Percentiles rank a stretch among this genome's conserved stretches.
These are phyloP conservation scores for Ceyx margarethae DNA, from an alignment of 2,113 vertebrate genomes.

Conservation along the genomic window DNA sequence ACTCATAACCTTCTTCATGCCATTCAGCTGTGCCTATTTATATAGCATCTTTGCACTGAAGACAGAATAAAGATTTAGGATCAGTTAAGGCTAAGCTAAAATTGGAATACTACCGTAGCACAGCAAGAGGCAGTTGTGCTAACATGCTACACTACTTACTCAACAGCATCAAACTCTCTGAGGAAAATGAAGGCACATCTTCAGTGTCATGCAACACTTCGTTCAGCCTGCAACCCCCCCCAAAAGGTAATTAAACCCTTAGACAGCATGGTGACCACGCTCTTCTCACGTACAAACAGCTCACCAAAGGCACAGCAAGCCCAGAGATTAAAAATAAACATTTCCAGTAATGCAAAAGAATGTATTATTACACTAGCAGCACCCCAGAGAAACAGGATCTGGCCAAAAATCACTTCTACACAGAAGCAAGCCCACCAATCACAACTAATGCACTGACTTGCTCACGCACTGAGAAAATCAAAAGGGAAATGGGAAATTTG, in stretches of 20 bases:
- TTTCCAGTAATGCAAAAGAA: not conserved
- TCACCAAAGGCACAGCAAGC: not conserved
- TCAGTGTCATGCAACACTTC: not conserved
- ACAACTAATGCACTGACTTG: not conserved
- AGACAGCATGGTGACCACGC: not conserved
- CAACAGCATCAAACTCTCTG: not conserved
- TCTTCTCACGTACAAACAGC: not conserved
- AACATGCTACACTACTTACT: not conserved
- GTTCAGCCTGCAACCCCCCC: not conserved
- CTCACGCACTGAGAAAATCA: not conserved
- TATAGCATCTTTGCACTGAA: not conserved
- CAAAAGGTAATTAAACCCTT: not conserved
- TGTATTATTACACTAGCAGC: not conserved
- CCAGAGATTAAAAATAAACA: constrained; percentile 9
- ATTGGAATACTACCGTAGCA: not conserved
- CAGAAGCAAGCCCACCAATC: constrained; percentile 16
- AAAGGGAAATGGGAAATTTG: constrained; percentile 29
- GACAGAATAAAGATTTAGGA: not conserved
- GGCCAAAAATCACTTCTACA: constrained; percentile 12
- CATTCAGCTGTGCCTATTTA: not conserved
- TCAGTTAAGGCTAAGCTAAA: not conserved
- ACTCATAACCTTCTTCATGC: not conserved
- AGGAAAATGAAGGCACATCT: not conserved
- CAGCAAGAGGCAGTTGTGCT: not conserved
- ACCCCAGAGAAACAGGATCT: not conserved